Evolutionary conservation across 1,140 invertebrate species (phyloP).

Genomic region (Diabrotica undecimpunctata): DNA sequence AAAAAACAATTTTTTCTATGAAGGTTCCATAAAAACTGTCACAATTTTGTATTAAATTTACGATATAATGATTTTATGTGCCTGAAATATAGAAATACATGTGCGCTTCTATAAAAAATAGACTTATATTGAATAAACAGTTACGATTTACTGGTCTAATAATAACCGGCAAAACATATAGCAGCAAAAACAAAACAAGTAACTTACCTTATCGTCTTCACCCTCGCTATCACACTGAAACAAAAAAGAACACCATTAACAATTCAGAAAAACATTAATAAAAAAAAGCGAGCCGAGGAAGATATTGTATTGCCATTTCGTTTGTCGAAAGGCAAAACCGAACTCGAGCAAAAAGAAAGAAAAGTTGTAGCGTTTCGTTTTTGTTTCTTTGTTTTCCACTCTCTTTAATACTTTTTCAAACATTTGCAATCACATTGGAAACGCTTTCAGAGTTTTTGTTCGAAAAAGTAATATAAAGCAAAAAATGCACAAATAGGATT

Average conservation of each 20-base stretch:
- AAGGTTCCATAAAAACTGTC: too few species aligned
- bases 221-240: constrained; percentile 87
- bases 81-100: too few species aligned
- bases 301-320: constrained; percentile 10
- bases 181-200: not conserved
- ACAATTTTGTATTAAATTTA: too few species aligned
- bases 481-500: too few species aligned
- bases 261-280: constrained; percentile 13
- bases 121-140: too few species aligned
- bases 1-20: too few species aligned
- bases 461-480: too few species aligned
- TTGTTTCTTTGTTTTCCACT: constrained; percentile 3
- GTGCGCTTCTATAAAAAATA: too few species aligned
- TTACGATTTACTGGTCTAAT: not conserved
- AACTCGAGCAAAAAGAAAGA: constrained; percentile 10
- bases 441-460: too few species aligned
- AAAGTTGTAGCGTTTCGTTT: constrained; percentile 3
- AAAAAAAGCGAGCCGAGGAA: constrained; percentile 10
- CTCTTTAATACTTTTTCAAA: constrained; percentile 12
- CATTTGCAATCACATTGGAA: not conserved
- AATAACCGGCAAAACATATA: not conserved
- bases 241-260: constrained; percentile 49
- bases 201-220: constrained; percentile 78
- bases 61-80: too few species aligned
- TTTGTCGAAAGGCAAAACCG: constrained; percentile 19